Percentiles rank a stretch among this genome's conserved stretches.
Conservation (phyloP, 2,797 vertebrate species). For the Onychomys arenicola region DNA sequence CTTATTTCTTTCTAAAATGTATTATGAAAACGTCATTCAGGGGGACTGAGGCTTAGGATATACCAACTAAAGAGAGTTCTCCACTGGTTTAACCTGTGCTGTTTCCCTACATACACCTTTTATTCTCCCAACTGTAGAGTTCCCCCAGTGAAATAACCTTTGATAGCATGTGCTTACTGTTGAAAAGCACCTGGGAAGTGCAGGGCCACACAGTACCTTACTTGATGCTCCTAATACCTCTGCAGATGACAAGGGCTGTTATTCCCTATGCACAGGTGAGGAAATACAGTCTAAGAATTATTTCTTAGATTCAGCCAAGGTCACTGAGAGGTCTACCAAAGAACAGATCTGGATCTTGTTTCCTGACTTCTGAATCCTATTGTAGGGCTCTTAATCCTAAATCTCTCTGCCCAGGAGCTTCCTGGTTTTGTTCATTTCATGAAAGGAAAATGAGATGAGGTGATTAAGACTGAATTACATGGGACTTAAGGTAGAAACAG, state of each 20-base stretch:
- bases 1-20: not conserved
- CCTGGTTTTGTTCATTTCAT: not conserved
- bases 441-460: conserved; percentile 23
- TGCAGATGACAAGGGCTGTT: not conserved
- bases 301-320: not conserved
- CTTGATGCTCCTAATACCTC: not conserved
- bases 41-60: not conserved
- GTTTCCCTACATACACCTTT: not conserved
- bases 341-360: not conserved
- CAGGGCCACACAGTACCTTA: not conserved
- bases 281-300: not conserved
- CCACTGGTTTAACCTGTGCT: not conserved
- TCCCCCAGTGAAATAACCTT: not conserved
- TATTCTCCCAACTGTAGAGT: not conserved
- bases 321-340: not conserved
- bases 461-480: not conserved
- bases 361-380: not conserved
- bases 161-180: not conserved
- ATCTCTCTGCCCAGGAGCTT: not conserved
- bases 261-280: not conserved
- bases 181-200: not conserved
- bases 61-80: not conserved
- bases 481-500: not conserved
- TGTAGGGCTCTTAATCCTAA: not conserved
- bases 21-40: not conserved